Conservation (phyloP, 2,797 vertebrate species). For the Typhlichthys subterraneus region DNA sequence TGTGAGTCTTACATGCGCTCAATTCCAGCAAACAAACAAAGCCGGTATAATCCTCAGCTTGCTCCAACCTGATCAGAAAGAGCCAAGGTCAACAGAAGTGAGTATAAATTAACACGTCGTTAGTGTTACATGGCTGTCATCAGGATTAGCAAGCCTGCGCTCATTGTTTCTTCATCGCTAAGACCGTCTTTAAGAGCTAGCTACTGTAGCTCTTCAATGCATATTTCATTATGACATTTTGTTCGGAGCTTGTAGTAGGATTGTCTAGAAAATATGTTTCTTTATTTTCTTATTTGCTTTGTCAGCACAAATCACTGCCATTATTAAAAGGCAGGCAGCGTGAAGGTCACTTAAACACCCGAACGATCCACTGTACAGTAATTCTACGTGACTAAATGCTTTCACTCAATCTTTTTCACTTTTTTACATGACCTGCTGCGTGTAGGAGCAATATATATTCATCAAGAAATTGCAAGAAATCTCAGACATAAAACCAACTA, state of each 20-base stretch:
- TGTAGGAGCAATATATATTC: too few species aligned
- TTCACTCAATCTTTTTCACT: constrained; percentile 30
- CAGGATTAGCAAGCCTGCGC: constrained; percentile 52
- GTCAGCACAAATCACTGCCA: constrained; percentile 60
- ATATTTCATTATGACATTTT: constrained; percentile 27
- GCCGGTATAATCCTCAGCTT: constrained; percentile 62
- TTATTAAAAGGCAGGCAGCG: constrained; percentile 34
- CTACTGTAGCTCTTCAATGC: neutral
- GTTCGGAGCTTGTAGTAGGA: constrained; percentile 28
- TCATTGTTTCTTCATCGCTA: constrained; percentile 41
- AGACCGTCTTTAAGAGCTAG: constrained; percentile 33
- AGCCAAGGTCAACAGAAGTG: constrained; percentile 48
- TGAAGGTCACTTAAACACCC: constrained; percentile 34
- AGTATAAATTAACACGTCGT: constrained; percentile 39
- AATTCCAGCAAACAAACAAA: constrained; percentile 60
- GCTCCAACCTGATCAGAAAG: constrained; percentile 46
- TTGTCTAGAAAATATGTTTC: constrained; percentile 20
- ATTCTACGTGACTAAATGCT: constrained; percentile 39
- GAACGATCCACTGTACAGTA: constrained; percentile 35
- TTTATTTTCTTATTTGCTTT: constrained; percentile 44
- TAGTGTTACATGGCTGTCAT: constrained; percentile 45
- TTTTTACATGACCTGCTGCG: too few species aligned
- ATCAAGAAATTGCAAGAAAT: too few species aligned
- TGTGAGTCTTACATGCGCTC: constrained; percentile 27
- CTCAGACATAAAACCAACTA: too few species aligned